Base-by-base conservation (phyloP, 92 coral and sea anemone genomes). In the Actinostola sp. region DNA sequence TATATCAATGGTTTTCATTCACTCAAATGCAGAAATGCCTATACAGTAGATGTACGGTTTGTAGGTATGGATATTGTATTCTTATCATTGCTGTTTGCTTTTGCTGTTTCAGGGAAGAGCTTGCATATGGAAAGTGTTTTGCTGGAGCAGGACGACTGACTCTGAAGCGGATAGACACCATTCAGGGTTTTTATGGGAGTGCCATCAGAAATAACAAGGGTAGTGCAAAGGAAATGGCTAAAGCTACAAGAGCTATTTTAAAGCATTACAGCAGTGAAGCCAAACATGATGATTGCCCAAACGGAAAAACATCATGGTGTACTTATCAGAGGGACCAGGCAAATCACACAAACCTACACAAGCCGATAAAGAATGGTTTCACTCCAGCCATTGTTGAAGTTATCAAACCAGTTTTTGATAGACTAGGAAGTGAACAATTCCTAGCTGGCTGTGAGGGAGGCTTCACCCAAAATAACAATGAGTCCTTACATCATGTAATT, bases 81-180 rank as follows among this genome's bases (percentile, higher is more conserved):
- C 6, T 3, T 28, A 8, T 5, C 31, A 54, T 23, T 54, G 2
- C 31, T 54, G 21, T 3, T 17, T 54, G 17, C n/a, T n/a, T n/a
- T n/a, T n/a, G n/a, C n/a, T n/a, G 59, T 12, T 24, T 35, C 46
- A 74, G 83, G 86, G 61, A 29, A 61, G 80, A 86, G 16, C 54
- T 86, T 3, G 26, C 55, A 15, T 84, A 82, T 76, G 85, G 92
- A 0, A 71, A 55, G 32, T 79, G 79, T 17, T n/a, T 86, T 1
- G 25, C 63, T 31, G 90, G 86, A 12, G 23, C 46, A 10, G 82
- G 90, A 3, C n/a, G 85, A n/a, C n/a, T 85, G n/a, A 85, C 86
- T 17, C 15, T 59, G 1, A 51, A 29, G 11, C 29, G 76, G 21
- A 70, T 80, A 52, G 83, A 80, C 39, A 42, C 79, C 5, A 73